phyloP scores from a whole-genome alignment of 2,888 invertebrate genomes.

The Dinocampus coccinellae region DNA sequence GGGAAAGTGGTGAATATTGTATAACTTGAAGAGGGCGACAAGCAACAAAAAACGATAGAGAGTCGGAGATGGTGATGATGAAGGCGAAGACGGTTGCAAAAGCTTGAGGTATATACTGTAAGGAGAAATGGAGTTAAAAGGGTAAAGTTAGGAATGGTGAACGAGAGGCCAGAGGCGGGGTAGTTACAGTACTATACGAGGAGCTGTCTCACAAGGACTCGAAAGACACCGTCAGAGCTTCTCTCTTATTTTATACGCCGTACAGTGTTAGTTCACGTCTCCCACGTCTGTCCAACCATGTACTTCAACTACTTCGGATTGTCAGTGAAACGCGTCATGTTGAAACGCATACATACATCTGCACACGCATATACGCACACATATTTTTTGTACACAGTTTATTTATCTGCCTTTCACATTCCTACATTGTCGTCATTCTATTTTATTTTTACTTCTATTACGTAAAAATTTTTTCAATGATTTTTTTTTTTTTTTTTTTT shows the following conservation, averaged over 20 bases:
- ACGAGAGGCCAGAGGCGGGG: not conserved
- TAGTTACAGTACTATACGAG: not conserved
- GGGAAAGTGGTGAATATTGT: slow-evolving; percentile 57
- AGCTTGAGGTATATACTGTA: not conserved
- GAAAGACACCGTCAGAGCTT: slow-evolving; percentile 30
- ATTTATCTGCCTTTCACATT: too few species aligned
- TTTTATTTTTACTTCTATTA: not conserved
- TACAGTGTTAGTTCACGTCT: slow-evolving; percentile 34
- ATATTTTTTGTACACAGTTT: not conserved
- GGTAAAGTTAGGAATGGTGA: too few species aligned
- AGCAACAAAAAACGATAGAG: slow-evolving; percentile 1
- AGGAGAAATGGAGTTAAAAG: not conserved
- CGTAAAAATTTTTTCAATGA: too few species aligned
- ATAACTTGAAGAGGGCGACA: slow-evolving; percentile 46
- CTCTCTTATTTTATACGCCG: slow-evolving; percentile 1
- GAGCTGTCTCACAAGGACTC: slow-evolving; percentile 16
- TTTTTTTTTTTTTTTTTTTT: too few species aligned
- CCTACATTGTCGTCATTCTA: not conserved
- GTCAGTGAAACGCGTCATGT: slow-evolving; percentile 2
- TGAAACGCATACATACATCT: too few species aligned
- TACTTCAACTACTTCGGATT: slow-evolving; percentile 29
- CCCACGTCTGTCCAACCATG: slow-evolving; percentile 30
- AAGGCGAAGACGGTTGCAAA: not conserved
- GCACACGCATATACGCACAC: too few species aligned
- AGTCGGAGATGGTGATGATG: slow-evolving; percentile 13